Evolutionary conservation across 2,113 vertebrate genomes (phyloP), one percentile per base, ranked within the genome.

Genomic region (Plectropomus leopardus): DNA sequence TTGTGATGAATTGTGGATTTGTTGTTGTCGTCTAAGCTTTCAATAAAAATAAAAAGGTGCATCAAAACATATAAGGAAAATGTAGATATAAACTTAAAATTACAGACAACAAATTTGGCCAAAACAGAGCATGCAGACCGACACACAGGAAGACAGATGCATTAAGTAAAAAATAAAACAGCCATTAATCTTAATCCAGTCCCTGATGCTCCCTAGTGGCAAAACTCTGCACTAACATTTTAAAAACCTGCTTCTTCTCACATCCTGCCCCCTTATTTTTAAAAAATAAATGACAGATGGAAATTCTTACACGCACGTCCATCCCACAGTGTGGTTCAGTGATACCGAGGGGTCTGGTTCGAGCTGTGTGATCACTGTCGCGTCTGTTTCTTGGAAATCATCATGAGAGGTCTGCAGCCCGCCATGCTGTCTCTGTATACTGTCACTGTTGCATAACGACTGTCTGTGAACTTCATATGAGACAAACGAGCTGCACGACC

Each of bases 131-230:
- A 21, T 44, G 8, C 3, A 24, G 16, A 60, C 15, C 23, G 21
- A 23, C 44, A 64, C 36, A 54, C 19, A 45, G 23, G 10, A 67
- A 45, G 11, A 42, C 5, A 21, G 7, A 48, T 14, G 28, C 66
- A 66, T 28, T 2, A 44, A 66, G 26, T 51, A 32, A 53, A 3
- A 44, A 66, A 23, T 51, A 32, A 53, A 64, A 44, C 4, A 28
- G 17, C 32, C 28, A 7, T 17, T 21, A 67, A 28, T 40, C 42
- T 84, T 86, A 59, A 45, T 55, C 15, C 45, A 82, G 83, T 77
- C 24, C 76, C 80, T 85, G 83, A 80, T 85, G 88, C 92, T 63
- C 90, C 80, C 92, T 92, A 84, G 88, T 93, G 93, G 92, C 67
- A 58, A 45, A 71, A 70, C 16, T 23, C 21, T 44, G 86, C 72